Percentiles rank a stretch among this genome's conserved stretches.
Conservation (phyloP, 2,113 vertebrate genomes). For the Oryzias celebensis region DNA sequence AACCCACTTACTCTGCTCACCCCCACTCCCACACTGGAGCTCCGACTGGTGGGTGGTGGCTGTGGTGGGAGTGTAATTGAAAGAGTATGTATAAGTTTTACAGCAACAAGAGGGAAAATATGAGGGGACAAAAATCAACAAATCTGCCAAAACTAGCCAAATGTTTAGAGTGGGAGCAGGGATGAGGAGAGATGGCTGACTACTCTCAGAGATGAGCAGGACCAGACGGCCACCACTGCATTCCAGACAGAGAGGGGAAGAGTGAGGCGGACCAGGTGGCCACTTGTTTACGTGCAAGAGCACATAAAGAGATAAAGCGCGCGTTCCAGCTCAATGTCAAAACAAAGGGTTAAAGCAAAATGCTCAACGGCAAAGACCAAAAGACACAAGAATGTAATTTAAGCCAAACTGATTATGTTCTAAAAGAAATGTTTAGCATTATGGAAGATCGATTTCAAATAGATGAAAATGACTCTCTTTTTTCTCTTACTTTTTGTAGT, state of each 20-base stretch:
- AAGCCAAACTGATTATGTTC: background rate
- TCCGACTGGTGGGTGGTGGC: conserved; percentile 33
- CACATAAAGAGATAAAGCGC: conserved; percentile 2
- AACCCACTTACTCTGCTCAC: conserved; percentile 70
- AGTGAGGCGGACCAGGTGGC: conserved; percentile 39
- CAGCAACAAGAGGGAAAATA: conserved; percentile 75
- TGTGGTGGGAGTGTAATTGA: conserved; percentile 63
- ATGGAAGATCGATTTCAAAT: background rate
- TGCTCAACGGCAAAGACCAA: background rate
- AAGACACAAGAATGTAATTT: conserved; percentile 5
- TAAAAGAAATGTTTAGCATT: background rate
- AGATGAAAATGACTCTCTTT: background rate
- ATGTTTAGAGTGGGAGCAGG: conserved; percentile 76
- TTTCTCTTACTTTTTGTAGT: background rate
- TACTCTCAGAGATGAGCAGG: conserved; percentile 72
- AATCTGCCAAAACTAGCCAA: conserved; percentile 78
- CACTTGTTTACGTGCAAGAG: conserved; percentile 6
- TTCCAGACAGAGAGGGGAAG: conserved; percentile 44
- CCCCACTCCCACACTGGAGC: conserved; percentile 61
- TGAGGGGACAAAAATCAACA: conserved; percentile 77
- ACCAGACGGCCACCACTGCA: conserved; percentile 67
- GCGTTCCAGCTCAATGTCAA: background rate
- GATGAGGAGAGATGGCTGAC: conserved; percentile 68
- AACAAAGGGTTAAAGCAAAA: background rate
- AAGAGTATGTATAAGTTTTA: conserved; percentile 78